Evolutionary conservation across 1,140 invertebrate species (phyloP).

Genomic region (Drosophila takahashii): DNA sequence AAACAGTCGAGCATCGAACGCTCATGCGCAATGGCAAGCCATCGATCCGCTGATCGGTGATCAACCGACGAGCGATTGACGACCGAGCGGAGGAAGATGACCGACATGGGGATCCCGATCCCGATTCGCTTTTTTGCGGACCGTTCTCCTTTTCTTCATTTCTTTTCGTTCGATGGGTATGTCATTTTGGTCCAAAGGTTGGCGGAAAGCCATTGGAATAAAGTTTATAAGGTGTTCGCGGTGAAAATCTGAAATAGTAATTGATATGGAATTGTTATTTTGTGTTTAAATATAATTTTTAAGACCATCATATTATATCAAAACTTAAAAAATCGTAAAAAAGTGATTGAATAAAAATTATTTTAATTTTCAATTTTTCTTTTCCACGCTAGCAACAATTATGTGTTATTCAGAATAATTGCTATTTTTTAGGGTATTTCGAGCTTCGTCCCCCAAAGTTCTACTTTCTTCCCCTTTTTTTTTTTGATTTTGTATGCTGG

Average conservation of each 20-base stretch:
- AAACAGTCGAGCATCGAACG: slow-evolving; percentile 28
- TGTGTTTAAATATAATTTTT: too few relatives aligned
- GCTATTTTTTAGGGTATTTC: slow-evolving; percentile 1
- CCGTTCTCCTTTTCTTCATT: slow-evolving; percentile 5
- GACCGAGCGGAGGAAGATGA: slow-evolving; percentile 34
- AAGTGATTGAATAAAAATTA: too few relatives aligned
- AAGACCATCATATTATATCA: too few relatives aligned
- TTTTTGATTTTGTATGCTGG: slow-evolving; percentile 65
- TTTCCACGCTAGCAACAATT: not conserved
- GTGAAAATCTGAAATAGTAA: too few relatives aligned
- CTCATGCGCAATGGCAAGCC: slow-evolving; percentile 41
- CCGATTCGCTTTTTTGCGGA: slow-evolving; percentile 34
- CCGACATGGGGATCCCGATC: slow-evolving; percentile 45
- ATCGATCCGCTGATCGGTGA: slow-evolving; percentile 24
- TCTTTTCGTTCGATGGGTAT: slow-evolving; percentile 1
- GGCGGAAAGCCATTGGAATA: too few relatives aligned
- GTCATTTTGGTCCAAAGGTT: not conserved
- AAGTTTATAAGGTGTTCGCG: not conserved
- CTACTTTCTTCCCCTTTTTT: slow-evolving; percentile 3
- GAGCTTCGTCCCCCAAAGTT: not conserved
- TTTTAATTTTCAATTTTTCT: too few relatives aligned
- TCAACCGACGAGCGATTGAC: slow-evolving; percentile 30
- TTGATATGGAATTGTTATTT: too few relatives aligned
- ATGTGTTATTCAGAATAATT: not conserved
- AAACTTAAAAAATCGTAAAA: too few relatives aligned